Evolutionary conservation across 2,113 vertebrate species (phyloP), one percentile per base, ranked within the genome.

Genomic region (Upupa epops): DNA sequence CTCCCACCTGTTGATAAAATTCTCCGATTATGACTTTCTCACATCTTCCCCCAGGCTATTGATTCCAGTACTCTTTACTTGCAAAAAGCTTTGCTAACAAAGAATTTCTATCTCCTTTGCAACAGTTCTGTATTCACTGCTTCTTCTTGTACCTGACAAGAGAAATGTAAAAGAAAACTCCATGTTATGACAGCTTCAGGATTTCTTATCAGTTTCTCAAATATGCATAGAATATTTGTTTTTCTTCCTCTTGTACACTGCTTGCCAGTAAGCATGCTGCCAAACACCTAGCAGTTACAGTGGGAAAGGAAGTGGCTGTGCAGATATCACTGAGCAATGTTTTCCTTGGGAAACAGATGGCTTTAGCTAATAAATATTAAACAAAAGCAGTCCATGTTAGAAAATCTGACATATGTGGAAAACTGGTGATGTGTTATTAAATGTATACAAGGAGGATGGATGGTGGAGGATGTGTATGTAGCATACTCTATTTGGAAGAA

Each of bases 301-400:
- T 49, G 59, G 88, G 83, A 95, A 95, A 95, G 92, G 94, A 91
- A 95, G 54, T 75, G 40, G 61, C 58, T 94, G 36, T 72, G n/a
- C 83, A 93, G 76, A 79, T 5, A 34, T 77, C 79, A 86, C 55
- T 69, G 42, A 72, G 52, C 36, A 83, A 59, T 1, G 3, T 84
- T 69, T 88, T 88, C 46, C 91, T 79, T 73, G 84, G 92, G 80
- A 95, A 95, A 88, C 83, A 95, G 83, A 88, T 95, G 86, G 80
- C 58, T 92, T 55, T 21, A 83, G 32, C 40, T 86, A 64, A 59
- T 76, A 3, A 9, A 83, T 20, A 21, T 31, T 32, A 77, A 29
- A 74, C 11, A 92, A 91, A 83, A 81, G 32, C 40, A 24, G 8
- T 9, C 25, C 13, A 28, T 5, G 6, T 24, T 49, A 61, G 19